Conservation (phyloP, 2,113 vertebrate genomes). For the Myanophis thanlyinensis region DNA sequence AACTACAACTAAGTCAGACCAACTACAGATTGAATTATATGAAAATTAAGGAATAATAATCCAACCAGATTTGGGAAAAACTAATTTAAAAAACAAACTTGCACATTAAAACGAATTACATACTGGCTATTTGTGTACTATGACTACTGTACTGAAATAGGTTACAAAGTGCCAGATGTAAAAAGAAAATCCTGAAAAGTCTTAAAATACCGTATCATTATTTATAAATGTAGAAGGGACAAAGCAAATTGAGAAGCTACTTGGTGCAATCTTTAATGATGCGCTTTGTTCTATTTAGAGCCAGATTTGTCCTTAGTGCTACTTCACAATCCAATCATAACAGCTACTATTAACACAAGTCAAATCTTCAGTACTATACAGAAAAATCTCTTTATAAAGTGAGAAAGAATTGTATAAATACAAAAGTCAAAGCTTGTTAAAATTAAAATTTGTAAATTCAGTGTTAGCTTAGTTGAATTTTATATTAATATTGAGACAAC, state of each 20-base stretch:
- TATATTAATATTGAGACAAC: neutral
- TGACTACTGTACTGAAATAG: neutral
- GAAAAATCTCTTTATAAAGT: neutral
- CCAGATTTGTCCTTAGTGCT: neutral
- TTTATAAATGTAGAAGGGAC: neutral
- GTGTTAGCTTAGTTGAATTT: neutral
- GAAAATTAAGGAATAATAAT: neutral
- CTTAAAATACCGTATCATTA: neutral
- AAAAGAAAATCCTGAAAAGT: neutral
- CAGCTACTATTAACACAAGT: neutral
- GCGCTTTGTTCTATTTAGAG: neutral
- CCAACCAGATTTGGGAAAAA: neutral
- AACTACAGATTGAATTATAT: neutral
- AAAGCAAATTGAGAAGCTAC: neutral
- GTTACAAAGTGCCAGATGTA: neutral
- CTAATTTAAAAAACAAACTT: neutral
- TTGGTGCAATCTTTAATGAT: neutral
- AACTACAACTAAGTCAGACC: neutral
- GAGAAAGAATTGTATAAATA: neutral
- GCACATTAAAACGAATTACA: neutral
- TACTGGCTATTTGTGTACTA: neutral
- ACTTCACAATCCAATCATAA: neutral
- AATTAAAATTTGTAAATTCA: neutral
- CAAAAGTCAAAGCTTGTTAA: neutral
- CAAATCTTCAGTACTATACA: neutral